Evolutionary conservation across 2,888 invertebrate genomes (phyloP).

Genomic region (Hipparchia semele): DNA sequence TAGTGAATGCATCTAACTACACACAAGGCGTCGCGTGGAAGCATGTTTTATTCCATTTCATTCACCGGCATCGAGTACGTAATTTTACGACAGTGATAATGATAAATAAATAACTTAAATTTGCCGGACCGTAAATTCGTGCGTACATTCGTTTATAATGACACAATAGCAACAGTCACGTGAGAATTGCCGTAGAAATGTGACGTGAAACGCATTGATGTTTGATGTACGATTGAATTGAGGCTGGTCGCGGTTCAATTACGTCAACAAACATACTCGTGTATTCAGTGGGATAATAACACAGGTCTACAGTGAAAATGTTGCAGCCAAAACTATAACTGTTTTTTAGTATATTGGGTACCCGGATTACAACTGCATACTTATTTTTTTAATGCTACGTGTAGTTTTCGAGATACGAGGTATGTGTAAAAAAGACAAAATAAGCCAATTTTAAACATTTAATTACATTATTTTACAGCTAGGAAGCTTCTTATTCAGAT

Average conservation of each 20-base stretch:
- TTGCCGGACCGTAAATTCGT: constrained; percentile 38
- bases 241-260: constrained; percentile 29
- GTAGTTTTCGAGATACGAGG: too few species aligned
- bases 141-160: constrained; percentile 31
- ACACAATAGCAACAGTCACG: constrained; percentile 27
- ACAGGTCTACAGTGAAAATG: too few species aligned
- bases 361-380: too few species aligned
- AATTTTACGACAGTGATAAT: constrained; percentile 38
- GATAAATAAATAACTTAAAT: constrained; percentile 34
- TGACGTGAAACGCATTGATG: constrained; percentile 26
- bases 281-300: background rate
- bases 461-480: too few species aligned
- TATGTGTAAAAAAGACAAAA: too few species aligned
- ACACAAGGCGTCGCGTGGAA: constrained; percentile 44
- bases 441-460: too few species aligned
- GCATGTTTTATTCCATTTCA: constrained; percentile 61
- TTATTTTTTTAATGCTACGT: too few species aligned
- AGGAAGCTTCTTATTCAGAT: too few species aligned
- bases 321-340: too few species aligned
- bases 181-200: constrained; percentile 25
- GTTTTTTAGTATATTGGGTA: too few species aligned
- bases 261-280: background rate
- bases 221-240: constrained; percentile 22
- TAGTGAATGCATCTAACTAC: constrained; percentile 44
- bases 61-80: constrained; percentile 49